Base-by-base conservation (phyloP, 2,797 vertebrate species). In the Xenops minutus region DNA sequence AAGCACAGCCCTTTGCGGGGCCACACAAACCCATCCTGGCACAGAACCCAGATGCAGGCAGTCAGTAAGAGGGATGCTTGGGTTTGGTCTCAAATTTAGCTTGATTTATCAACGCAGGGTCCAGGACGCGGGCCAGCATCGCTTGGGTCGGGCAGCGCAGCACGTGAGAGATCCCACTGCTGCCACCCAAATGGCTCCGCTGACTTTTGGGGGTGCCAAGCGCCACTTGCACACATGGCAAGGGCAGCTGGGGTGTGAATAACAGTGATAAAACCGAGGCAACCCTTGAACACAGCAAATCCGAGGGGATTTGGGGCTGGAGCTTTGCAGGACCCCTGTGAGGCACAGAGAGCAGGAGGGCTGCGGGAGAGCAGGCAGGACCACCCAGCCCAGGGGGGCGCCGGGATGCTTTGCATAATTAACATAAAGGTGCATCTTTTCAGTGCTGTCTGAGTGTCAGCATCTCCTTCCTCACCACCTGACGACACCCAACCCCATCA, bases 161-260 rank as follows among this genome's bases (percentile, higher is more conserved):
- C 4, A 2, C 3, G 6, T 4, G 30, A 55, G 49, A 59, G 49
- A 54, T 17, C 62, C 52, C 12, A 8, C 30, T 1, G 5, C 41
- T 22, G 74, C 55, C 1, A 0, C 64, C 39, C 12, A 8, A 61
- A 54, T 1, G 2, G 43, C 46, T 69, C 9, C 0, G 34, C 37
- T 12, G 16, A 7, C 8, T 21, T 56, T 61, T 0, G 3, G 39
- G 6, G 22, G 7, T 75, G 34, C 19, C 10, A 27, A 30, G 24
- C 0, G 0, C 36, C 1, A 3, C 15, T 61, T 7, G 37, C 0
- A 2, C 56, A 79, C 0, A 0, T 0, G 4, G 34, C 0, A 4
- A 24, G 62, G 44, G 49, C 21, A 58, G 17, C 32, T 2, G 4
- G 22, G 52, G 36, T 29, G 36, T 69, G 59, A 75, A 46, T 41